Percentiles rank a stretch among this genome's conserved stretches.
phyloP scores from a whole-genome alignment of 23 tunicate species.

The Oikopleura vanhoeffeni region DNA sequence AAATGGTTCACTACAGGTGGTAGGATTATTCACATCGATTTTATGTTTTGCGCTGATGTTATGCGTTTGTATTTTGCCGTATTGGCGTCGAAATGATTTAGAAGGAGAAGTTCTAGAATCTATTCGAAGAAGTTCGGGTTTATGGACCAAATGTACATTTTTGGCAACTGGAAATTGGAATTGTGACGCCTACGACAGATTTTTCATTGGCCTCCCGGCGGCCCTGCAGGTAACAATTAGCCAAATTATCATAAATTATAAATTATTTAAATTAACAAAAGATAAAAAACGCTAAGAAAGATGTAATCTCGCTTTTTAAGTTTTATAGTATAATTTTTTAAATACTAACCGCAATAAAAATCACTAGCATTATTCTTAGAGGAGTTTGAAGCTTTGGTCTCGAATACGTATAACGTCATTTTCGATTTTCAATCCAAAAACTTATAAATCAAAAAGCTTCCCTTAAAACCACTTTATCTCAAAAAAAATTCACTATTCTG shows the following conservation, averaged over 20 bases:
- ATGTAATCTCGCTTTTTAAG: no score
- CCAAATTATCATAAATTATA: background rate
- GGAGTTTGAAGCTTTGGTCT: no score
- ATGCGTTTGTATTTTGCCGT: background rate
- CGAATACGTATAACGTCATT: no score
- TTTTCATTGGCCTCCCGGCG: conserved; percentile 54
- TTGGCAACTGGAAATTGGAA: conserved; percentile 68
- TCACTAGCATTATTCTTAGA: no score
- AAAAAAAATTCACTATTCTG: background rate
- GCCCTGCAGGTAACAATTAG: conserved; percentile 36
- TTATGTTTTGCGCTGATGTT: background rate
- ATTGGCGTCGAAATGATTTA: background rate
- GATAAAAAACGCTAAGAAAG: no score
- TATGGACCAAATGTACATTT: conserved; percentile 51
- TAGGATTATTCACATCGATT: background rate
- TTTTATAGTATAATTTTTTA: no score
- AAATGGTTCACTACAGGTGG: background rate
- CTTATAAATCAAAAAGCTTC: no score
- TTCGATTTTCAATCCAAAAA: no score
- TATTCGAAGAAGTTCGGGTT: conserved; percentile 34
- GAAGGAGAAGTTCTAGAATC: conserved; percentile 48
- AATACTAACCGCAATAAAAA: no score
- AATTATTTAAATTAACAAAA: no score
- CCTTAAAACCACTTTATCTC: no score
- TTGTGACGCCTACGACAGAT: conserved; percentile 66